phyloP scores from a whole-genome alignment of 2,797 vertebrate genomes.

The Iguana delicatissima region DNA sequence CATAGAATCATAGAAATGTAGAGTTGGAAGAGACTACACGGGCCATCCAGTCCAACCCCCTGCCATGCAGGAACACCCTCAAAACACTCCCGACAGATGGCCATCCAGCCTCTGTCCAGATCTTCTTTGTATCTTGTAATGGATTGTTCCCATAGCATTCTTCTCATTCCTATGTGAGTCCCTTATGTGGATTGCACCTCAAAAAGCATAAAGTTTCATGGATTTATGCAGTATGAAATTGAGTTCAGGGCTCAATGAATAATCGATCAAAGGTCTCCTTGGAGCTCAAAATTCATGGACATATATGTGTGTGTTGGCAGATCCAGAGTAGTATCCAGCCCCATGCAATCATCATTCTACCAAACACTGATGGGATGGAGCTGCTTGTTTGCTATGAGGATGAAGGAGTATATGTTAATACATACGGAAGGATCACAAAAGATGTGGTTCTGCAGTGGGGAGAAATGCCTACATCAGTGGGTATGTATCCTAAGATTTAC shows the following conservation, averaged over 20 bases:
- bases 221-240: not conserved
- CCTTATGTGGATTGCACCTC: not conserved
- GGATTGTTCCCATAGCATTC: not conserved
- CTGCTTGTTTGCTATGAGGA: slow-evolving; percentile 92
- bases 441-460: slow-evolving; percentile 98
- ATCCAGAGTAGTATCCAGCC: slow-evolving; percentile 92
- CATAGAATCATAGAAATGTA: too few species aligned
- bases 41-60: too few species aligned
- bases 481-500: slow-evolving; percentile 77
- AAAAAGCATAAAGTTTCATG: not conserved
- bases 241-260: not conserved
- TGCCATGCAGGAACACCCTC: too few species aligned
- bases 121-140: too few species aligned
- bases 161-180: not conserved
- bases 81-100: too few species aligned
- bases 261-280: not conserved
- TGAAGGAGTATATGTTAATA: slow-evolving; percentile 92
- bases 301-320: slow-evolving; percentile 68
- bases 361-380: slow-evolving; percentile 92
- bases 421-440: slow-evolving; percentile 91
- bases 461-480: slow-evolving; percentile 98
- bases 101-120: too few species aligned
- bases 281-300: not conserved
- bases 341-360: slow-evolving; percentile 92
- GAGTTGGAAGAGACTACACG: too few species aligned